A percentile compares a stretch with the other conserved stretches of the same genome.
These are phyloP conservation scores for Carcina quercana DNA, from an alignment of 2,888 invertebrate genomes.

Conservation along the genomic window DNA sequence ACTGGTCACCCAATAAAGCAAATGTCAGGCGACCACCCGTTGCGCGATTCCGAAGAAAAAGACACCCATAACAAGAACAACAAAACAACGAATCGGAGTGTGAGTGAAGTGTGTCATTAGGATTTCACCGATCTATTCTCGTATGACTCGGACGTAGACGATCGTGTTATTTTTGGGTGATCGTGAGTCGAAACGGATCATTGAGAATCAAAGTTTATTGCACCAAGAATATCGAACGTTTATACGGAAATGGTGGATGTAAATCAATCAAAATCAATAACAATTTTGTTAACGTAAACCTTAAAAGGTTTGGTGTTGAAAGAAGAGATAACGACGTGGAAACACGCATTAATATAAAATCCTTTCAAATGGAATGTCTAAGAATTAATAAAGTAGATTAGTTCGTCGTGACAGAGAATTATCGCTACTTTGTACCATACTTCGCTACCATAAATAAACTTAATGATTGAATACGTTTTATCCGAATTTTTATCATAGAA, in stretches of 20 bases:
- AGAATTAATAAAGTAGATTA: too few relatives aligned
- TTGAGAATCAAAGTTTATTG: conserved; percentile 49
- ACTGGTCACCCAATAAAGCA: conserved; percentile 25
- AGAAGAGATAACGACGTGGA: too few relatives aligned
- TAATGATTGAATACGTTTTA: too few relatives aligned
- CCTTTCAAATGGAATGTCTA: too few relatives aligned
- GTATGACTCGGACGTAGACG: conserved; percentile 16
- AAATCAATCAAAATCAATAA: conserved; percentile 7
- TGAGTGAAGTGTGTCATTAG: conserved; percentile 60
- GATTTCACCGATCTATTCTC: conserved; percentile 52
- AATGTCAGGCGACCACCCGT: conserved; percentile 49
- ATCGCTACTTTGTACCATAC: too few relatives aligned
- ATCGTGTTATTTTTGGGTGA: conserved; percentile 29
- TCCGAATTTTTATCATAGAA: too few relatives aligned
- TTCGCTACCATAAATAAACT: too few relatives aligned
- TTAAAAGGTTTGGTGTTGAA: too few relatives aligned
- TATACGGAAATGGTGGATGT: conserved; percentile 5
- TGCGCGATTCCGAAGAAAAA: conserved; percentile 39
- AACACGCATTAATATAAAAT: too few relatives aligned
- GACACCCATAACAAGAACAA: conserved; percentile 16
- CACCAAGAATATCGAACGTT: conserved; percentile 28
- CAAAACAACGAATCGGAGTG: conserved; percentile 19
- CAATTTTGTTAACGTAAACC: conserved; percentile 4
- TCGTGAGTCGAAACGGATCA: conserved; percentile 40
- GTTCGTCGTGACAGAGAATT: too few relatives aligned